phyloP scores from a whole-genome alignment of 2,797 vertebrate genomes.

The Ataeniobius toweri region DNA sequence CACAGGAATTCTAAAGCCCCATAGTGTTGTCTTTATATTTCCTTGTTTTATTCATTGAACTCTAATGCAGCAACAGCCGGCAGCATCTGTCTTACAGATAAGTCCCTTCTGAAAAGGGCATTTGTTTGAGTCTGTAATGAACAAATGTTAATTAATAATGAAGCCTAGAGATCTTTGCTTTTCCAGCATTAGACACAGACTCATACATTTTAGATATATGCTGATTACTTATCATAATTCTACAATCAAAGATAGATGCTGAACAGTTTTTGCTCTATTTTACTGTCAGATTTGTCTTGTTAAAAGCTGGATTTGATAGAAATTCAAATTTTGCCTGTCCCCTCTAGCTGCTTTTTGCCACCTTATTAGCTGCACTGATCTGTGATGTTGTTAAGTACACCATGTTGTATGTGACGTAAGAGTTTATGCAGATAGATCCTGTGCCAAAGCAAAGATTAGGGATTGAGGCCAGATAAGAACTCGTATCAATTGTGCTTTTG shows the following conservation, averaged over 20 bases:
- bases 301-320: constrained; percentile 13
- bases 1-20: not conserved
- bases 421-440: constrained; percentile 51
- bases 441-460: constrained; percentile 36
- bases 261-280: not conserved
- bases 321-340: not conserved
- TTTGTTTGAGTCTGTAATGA: not conserved
- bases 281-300: not conserved
- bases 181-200: not conserved
- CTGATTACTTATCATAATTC: not conserved
- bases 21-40: constrained; percentile 22
- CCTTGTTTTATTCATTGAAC: constrained; percentile 19
- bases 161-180: not conserved
- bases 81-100: constrained; percentile 13
- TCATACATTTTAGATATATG: not conserved
- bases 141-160: not conserved
- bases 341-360: constrained; percentile 13
- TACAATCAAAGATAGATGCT: constrained; percentile 1
- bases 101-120: not conserved
- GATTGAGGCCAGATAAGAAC: constrained; percentile 41
- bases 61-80: constrained; percentile 7
- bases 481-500: constrained; percentile 10
- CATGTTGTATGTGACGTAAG: constrained; percentile 15
- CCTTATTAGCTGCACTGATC: constrained; percentile 45
- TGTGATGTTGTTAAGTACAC: constrained; percentile 46